Conservation (phyloP, 2,113 vertebrate genomes). For the Synodontis membranacea region DNA sequence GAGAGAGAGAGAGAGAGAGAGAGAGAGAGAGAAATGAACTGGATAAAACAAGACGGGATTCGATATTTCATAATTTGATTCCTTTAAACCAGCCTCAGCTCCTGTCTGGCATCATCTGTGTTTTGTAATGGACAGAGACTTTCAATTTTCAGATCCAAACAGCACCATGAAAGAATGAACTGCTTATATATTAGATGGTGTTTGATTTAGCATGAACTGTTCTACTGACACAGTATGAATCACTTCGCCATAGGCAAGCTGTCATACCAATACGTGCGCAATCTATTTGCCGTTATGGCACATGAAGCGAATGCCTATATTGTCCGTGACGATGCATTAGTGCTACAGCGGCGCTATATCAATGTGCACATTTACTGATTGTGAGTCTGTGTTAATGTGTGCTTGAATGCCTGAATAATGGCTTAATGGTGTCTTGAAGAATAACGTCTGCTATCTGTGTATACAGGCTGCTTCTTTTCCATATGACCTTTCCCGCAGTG, state of each 20-base stretch:
- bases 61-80: slow-evolving; percentile 15
- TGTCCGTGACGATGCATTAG: not conserved
- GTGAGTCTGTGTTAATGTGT: not conserved
- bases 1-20: no score
- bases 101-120: slow-evolving; percentile 6
- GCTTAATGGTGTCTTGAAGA: not conserved
- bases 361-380: not conserved
- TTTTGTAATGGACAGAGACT: slow-evolving; percentile 5
- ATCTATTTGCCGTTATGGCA: slow-evolving; percentile 4
- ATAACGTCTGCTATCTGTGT: slow-evolving; percentile 13
- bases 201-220: not conserved
- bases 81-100: not conserved
- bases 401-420: not conserved
- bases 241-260: not conserved
- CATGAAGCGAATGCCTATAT: not conserved
- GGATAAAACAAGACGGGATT: slow-evolving; percentile 12
- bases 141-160: not conserved
- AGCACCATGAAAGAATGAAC: not conserved
- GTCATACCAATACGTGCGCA: not conserved
- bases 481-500: slow-evolving; percentile 13
- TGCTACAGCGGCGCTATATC: not conserved
- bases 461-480: not conserved
- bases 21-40: not conserved
- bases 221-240: not conserved
- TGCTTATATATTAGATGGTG: not conserved